Evolutionary conservation across 1,140 invertebrate species (phyloP).

Genomic region (Bilobella aurantiaca): DNA sequence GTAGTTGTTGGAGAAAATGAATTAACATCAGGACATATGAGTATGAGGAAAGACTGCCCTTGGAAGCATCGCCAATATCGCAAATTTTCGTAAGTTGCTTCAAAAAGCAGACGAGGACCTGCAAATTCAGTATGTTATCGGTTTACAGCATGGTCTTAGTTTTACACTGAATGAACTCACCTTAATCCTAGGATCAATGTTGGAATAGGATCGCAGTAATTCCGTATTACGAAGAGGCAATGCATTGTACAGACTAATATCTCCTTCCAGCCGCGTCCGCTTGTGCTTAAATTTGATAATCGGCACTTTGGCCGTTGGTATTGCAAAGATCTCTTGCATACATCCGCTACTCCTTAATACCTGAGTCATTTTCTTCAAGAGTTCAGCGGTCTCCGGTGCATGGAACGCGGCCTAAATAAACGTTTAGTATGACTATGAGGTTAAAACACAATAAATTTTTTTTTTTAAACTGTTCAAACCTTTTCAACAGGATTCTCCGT

Average conservation of each 20-base stretch:
- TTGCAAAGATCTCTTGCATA: slow-evolving; percentile 45
- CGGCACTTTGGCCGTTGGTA: slow-evolving; percentile 54
- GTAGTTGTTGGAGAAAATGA: slow-evolving; percentile 50
- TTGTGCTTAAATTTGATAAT: slow-evolving; percentile 51
- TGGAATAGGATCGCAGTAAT: slow-evolving; percentile 45
- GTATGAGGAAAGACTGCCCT: slow-evolving; percentile 54
- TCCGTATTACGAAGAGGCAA: slow-evolving; percentile 50
- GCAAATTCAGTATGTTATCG: slow-evolving; percentile 16
- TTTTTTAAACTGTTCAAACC: too few relatives aligned
- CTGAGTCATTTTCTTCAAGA: slow-evolving; percentile 41
- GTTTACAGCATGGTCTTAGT: not conserved
- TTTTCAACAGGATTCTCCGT: slow-evolving; percentile 33
- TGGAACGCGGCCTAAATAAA: slow-evolving; percentile 15
- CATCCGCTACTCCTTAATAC: slow-evolving; percentile 40
- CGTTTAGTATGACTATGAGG: too few relatives aligned
- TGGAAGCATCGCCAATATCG: slow-evolving; percentile 53
- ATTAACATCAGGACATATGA: slow-evolving; percentile 54
- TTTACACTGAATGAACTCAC: slow-evolving; percentile 34
- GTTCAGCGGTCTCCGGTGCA: slow-evolving; percentile 15
- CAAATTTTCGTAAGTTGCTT: slow-evolving; percentile 53
- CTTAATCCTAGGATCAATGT: slow-evolving; percentile 47
- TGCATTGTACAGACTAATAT: slow-evolving; percentile 53
- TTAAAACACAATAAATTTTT: too few relatives aligned
- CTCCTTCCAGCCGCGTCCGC: slow-evolving; percentile 45
- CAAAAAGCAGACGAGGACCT: slow-evolving; percentile 48